These are phyloP conservation scores for Myotis daubentonii DNA, from an alignment of 2,797 vertebrate genomes.

Conservation along the genomic window DNA sequence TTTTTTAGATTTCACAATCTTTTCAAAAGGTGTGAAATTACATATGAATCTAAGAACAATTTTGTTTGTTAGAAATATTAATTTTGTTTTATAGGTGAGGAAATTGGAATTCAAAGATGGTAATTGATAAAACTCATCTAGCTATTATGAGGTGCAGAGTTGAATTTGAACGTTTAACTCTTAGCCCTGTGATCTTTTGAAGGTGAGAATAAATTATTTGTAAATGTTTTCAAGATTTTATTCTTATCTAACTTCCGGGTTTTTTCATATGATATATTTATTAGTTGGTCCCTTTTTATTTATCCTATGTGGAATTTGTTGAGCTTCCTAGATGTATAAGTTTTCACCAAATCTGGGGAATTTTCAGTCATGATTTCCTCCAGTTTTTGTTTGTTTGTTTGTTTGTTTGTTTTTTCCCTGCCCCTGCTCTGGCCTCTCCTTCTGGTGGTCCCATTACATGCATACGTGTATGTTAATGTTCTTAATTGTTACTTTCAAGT, in stretches of 20 bases:
- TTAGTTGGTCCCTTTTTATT: background rate
- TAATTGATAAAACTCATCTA: background rate
- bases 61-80: background rate
- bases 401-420: accelerated
- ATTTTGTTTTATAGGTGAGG: background rate
- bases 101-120: background rate
- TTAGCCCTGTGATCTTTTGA: background rate
- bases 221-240: background rate
- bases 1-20: background rate
- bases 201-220: background rate
- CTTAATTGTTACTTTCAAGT: background rate
- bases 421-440: background rate
- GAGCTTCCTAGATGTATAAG: background rate
- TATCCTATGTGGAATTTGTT: background rate
- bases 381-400: background rate
- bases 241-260: background rate
- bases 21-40: background rate
- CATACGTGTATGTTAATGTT: no score
- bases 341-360: background rate
- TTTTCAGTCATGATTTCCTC: background rate
- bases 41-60: background rate
- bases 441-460: background rate
- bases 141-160: background rate
- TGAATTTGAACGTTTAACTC: background rate
- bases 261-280: background rate